Base-by-base conservation (phyloP, 1,140 invertebrate genomes). In the Neuroterus valhalla region DNA sequence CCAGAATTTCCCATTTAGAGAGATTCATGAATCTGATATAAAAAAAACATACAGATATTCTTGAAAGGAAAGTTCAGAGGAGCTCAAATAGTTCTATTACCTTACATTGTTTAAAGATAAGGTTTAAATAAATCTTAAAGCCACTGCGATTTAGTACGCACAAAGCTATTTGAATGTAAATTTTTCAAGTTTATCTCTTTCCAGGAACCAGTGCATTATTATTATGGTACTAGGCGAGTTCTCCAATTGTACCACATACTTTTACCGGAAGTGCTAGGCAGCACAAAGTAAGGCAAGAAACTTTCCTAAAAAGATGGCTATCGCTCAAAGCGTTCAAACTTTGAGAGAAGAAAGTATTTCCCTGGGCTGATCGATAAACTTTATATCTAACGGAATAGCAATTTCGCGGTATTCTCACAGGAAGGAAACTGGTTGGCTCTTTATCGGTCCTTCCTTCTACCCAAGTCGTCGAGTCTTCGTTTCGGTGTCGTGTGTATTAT, bases 381-480 rank as follows among this genome's bases (percentile, higher is more conserved):
- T 82, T 83, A 84, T 84, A 72, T 74, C 75, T 73, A 43, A 62
- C 67, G 52, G 48, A 72, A 78, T 80, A 74, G 77, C 76, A 80
- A 81, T 84, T 83, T 78, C 75, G 75, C 52, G 55, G 52, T 68
- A 70, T 74, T 72, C 69, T 69, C 72, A 66, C n/a, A 15, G 71
- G 62, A 78, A 77, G 76, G 67, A 81, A 74, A 74, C 72, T 15
- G 31, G 74, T 52, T 62, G 38, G 8, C 70, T 72, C 55, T 72
- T 84, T 84, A 82, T 82, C 80, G 79, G 45, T 68, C 55, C 45
- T 68, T 62, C 15, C 52, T n/a, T 23, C 26, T 26, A 62, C 52
- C 26, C 52, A 62, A 62, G 1, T 62, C 21, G 14, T 31, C 52
- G 12, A 62, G 2, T 55, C 26, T 55, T 21, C 23, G 26, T 15